phyloP scores from a whole-genome alignment of 2,888 invertebrate species.

The Meghimatium bilineatum region DNA sequence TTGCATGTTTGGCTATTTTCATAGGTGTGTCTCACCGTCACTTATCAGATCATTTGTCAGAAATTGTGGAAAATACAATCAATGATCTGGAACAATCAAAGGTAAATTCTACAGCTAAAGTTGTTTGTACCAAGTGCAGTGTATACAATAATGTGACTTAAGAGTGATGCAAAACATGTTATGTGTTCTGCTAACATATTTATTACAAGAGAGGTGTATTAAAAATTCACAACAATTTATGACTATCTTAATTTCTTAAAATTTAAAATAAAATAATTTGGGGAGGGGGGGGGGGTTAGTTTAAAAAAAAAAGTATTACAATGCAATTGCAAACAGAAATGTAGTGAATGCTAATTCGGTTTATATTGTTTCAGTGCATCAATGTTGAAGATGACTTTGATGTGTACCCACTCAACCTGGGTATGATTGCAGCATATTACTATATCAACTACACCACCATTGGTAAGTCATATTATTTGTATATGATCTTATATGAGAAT shows the following conservation, averaged over 20 bases:
- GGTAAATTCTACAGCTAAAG: slow-evolving; percentile 63
- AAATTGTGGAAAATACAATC: slow-evolving; percentile 96
- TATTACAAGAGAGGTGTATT: too few species aligned
- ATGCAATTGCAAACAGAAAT: background rate
- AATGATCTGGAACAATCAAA: slow-evolving; percentile 96
- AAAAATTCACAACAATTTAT: too few species aligned
- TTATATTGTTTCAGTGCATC: slow-evolving; percentile 83
- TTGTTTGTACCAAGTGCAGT: background rate
- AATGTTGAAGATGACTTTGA: slow-evolving; percentile 99
- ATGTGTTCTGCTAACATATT: background rate
- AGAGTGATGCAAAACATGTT: background rate
- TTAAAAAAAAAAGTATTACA: background rate
- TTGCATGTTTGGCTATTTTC: background rate
- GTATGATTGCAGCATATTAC: slow-evolving; percentile 99
- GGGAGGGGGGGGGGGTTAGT: too few species aligned
- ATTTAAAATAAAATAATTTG: too few species aligned
- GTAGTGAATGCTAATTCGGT: background rate
- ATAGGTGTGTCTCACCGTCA: slow-evolving; percentile 95
- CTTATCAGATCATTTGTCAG: slow-evolving; percentile 97
- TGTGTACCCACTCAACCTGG: slow-evolving; percentile 95
- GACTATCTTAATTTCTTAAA: too few species aligned
- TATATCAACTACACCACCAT: slow-evolving; percentile 99
- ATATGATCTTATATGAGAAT: too few species aligned
- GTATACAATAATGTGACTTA: background rate
- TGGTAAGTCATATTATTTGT: slow-evolving; percentile 80